Percentiles rank a stretch among this genome's conserved stretches.
phyloP scores from a whole-genome alignment of 2,113 vertebrate genomes.

The Naja naja region DNA sequence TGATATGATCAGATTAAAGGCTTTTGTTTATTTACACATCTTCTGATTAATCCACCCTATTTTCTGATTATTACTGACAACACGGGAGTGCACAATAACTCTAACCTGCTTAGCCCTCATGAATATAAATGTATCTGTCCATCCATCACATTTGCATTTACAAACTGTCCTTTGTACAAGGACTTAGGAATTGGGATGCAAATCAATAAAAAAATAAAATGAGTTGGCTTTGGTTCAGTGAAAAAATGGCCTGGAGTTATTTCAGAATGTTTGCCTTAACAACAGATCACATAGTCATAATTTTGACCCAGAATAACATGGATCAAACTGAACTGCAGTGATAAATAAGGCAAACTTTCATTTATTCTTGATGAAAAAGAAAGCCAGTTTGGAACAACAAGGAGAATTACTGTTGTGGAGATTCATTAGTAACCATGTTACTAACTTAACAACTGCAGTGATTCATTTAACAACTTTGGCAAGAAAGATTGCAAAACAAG shows the following conservation, averaged over 20 bases:
- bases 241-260: conserved; percentile 28
- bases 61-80: conserved; percentile 56
- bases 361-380: not conserved
- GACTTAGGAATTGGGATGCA: conserved; percentile 39
- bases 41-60: conserved; percentile 37
- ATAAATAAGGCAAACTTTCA: not conserved
- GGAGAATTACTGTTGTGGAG: not conserved
- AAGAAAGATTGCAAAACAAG: not conserved
- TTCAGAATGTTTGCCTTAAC: not conserved
- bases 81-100: conserved; percentile 53
- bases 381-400: not conserved
- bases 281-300: not conserved
- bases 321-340: not conserved
- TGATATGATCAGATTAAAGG: conserved; percentile 46
- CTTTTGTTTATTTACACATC: conserved; percentile 9
- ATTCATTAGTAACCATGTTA: not conserved
- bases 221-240: conserved; percentile 32
- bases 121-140: conserved; percentile 61
- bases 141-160: conserved; percentile 59
- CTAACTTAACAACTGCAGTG: not conserved
- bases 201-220: conserved; percentile 52
- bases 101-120: conserved; percentile 54
- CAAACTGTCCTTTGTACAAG: conserved; percentile 54
- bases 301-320: not conserved
- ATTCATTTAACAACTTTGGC: not conserved